Evolutionary conservation across 2,797 vertebrate genomes (phyloP).

Genomic region (Leuciscus waleckii): DNA sequence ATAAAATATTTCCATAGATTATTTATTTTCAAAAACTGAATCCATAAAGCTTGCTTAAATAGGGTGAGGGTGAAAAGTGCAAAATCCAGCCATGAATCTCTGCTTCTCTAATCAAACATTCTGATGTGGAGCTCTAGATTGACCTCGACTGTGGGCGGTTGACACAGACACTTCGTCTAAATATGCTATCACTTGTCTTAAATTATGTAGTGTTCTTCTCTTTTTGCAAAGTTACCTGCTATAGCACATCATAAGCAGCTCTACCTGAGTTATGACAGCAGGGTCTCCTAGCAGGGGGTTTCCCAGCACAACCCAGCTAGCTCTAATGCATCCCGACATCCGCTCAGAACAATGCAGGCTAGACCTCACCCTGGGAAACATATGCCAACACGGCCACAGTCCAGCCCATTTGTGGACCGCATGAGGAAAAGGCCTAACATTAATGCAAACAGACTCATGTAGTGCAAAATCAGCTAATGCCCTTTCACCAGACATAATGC

Average conservation of each 20-base stretch:
- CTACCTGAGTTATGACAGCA: slow-evolving; percentile 68
- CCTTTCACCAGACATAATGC: slow-evolving; percentile 53
- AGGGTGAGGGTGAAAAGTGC: neutral
- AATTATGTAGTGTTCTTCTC: neutral
- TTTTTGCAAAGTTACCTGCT: neutral
- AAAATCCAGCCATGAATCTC: neutral
- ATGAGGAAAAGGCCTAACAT: slow-evolving; percentile 19
- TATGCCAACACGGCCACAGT: slow-evolving; percentile 56
- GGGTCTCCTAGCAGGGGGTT: slow-evolving; percentile 72
- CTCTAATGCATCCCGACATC: slow-evolving; percentile 60
- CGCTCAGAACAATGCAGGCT: slow-evolving; percentile 54
- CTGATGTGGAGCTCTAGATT: neutral
- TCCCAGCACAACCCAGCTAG: slow-evolving; percentile 47
- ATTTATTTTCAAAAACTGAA: neutral
- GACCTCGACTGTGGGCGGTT: slow-evolving; percentile 5
- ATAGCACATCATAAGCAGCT: neutral
- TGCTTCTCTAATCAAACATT: slow-evolving; percentile 1
- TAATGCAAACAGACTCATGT: slow-evolving; percentile 57
- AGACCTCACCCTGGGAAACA: slow-evolving; percentile 62
- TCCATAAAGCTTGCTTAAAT: slow-evolving; percentile 1
- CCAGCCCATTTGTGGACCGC: slow-evolving; percentile 40
- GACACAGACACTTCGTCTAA: neutral
- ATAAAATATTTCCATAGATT: neutral
- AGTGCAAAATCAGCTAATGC: slow-evolving; percentile 56
- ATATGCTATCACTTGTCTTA: too few relatives aligned